A percentile compares a stretch with the other conserved stretches of the same genome.
Evolutionary conservation across 2,888 invertebrate genomes (phyloP).

Genomic region (Camponotus fellah): DNA sequence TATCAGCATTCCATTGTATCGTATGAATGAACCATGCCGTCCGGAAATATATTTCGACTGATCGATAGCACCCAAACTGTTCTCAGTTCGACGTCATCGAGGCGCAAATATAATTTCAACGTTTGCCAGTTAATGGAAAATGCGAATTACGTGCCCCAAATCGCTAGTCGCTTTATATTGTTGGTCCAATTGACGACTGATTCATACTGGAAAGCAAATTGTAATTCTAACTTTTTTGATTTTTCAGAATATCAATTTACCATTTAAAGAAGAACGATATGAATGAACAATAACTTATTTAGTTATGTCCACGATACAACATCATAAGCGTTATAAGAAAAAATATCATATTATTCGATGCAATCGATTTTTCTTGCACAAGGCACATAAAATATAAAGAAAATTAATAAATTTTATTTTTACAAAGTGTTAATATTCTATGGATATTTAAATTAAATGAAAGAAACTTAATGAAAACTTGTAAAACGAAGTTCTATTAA

Average conservation of each 20-base stretch:
- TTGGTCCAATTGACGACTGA: not conserved
- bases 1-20: slow-evolving; percentile 68
- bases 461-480: not conserved
- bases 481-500: not conserved
- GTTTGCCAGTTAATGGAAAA: slow-evolving; percentile 13
- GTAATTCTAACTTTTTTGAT: too few species aligned
- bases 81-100: slow-evolving; percentile 12
- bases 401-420: too few species aligned
- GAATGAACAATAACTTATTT: not conserved
- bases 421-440: too few species aligned
- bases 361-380: too few species aligned
- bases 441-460: not conserved
- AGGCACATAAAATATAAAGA: too few species aligned
- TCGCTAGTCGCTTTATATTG: not conserved
- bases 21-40: slow-evolving; percentile 76
- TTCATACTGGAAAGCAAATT: not conserved
- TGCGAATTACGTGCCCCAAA: slow-evolving; percentile 1
- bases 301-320: not conserved
- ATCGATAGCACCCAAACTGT: slow-evolving; percentile 70
- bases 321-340: too few species aligned
- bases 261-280: not conserved
- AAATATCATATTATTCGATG: too few species aligned
- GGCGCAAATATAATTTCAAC: slow-evolving; percentile 42
- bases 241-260: too few species aligned
- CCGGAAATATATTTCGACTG: slow-evolving; percentile 73